phyloP scores from a whole-genome alignment of 1,140 invertebrate species.

The Homalodisca vitripennis region DNA sequence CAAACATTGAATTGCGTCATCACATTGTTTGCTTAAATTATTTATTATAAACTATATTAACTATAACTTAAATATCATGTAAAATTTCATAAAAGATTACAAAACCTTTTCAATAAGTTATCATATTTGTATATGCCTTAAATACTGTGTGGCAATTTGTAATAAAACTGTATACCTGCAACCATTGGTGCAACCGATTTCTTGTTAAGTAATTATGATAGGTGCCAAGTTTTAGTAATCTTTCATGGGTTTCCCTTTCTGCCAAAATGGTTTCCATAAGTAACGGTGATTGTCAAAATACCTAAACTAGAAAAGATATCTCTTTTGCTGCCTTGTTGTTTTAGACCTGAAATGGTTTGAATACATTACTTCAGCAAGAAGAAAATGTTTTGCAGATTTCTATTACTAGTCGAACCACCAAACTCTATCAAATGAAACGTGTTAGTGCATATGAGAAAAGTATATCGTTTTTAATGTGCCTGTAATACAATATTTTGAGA shows the following conservation, averaged over 20 bases:
- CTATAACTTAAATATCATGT: too few species aligned
- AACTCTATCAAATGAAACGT: background rate
- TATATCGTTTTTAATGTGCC: background rate
- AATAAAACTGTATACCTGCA: too few species aligned
- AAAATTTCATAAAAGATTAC: too few species aligned
- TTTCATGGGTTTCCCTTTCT: background rate
- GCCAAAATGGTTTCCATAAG: background rate
- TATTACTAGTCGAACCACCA: background rate
- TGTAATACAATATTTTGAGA: too few species aligned
- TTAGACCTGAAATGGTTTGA: background rate
- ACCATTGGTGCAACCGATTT: background rate
- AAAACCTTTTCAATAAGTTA: too few species aligned
- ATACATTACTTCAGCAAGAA: background rate
- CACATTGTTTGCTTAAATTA: too few species aligned
- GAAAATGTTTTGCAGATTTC: background rate
- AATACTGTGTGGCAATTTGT: too few species aligned
- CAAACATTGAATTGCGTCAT: too few species aligned
- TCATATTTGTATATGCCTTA: too few species aligned
- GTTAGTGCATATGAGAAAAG: background rate
- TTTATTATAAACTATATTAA: too few species aligned
- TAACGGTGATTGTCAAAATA: background rate
- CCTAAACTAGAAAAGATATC: background rate
- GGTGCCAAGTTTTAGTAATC: background rate
- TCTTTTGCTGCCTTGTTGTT: background rate
- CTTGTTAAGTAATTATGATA: background rate